Base-by-base conservation (phyloP, 2,797 vertebrate genomes). In the Cichlasoma orientale region DNA sequence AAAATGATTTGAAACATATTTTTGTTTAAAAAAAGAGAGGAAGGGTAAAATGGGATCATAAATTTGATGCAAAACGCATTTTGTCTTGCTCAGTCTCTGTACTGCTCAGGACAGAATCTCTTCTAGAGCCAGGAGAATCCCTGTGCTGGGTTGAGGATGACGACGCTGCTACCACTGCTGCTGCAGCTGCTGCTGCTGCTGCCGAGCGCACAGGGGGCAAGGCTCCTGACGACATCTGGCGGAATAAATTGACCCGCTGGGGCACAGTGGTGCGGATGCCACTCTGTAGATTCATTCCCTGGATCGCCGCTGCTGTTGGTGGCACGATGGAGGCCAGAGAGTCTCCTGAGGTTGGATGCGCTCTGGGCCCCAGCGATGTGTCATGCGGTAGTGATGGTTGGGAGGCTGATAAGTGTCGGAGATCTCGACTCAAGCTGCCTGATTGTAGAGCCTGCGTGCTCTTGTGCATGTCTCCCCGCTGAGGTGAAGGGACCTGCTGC, bases 371-470 rank as follows among this genome's bases (percentile, higher is more conserved):
- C 86, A 97, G 92, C 83, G 97, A 96, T 52, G 96, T 94, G 92
- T 99, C 98, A 1, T 99, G 98, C 71, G 98, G 98, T 95, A 99
- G 95, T 77, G 98, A 99, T 23, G 98, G 98, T 95, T 99, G 98
- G 21, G 98, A 99, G 89, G 98, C 98, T 0, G 98, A 99, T 52
- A 99, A 96, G 79, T 98, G 97, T 89, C 98, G 96, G 86, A 98
- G 94, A 44, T 99, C 98, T 86, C 97, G 95, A 85, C 95, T 97
- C 95, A 99, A 95, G 91, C 94, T 98, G 93, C 97, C 94, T 68
- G 97, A 97, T 87, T 97, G 96, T 82, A 98, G 97, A 21, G 97
- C 97, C 92, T 98, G 98, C 5, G 97, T 94, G 90, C 97, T 97
- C 95, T 97, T 98, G 93, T 97, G 97, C 82, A 97, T 83, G 38